Conservation (phyloP, 2,888 invertebrate species). For the Mythimna impura region DNA sequence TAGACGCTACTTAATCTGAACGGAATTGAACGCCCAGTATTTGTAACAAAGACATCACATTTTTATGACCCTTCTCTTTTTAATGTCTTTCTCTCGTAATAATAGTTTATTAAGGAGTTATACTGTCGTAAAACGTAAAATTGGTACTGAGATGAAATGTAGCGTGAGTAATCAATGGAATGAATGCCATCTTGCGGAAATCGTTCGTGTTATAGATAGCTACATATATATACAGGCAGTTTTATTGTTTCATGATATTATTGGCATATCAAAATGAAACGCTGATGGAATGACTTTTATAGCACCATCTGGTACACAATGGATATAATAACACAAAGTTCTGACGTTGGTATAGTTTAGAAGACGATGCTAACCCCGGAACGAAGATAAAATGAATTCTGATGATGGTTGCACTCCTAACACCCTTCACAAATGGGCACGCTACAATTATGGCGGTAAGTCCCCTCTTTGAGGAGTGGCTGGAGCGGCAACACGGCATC, state of each 20-base stretch:
- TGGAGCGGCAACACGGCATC: no score
- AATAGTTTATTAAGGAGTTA: slow-evolving; percentile 44
- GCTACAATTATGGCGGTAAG: no score
- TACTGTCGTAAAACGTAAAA: slow-evolving; percentile 25
- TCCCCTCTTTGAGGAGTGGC: no score
- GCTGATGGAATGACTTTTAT: background rate
- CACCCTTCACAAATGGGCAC: no score
- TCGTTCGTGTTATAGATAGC: background rate
- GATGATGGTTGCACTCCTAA: background rate
- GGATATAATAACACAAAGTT: background rate
- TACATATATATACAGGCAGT: background rate
- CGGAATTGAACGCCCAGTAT: background rate
- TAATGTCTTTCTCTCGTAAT: slow-evolving; percentile 36
- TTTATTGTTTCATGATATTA: slow-evolving; percentile 27
- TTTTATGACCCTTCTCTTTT: slow-evolving; percentile 27
- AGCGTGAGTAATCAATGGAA: slow-evolving; percentile 23
- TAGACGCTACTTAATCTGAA: background rate
- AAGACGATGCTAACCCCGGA: background rate
- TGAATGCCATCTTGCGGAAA: slow-evolving; percentile 27
- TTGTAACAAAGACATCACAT: slow-evolving; percentile 30
- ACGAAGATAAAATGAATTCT: background rate
- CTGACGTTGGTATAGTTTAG: background rate
- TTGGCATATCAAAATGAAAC: slow-evolving; percentile 14
- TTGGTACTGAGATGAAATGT: slow-evolving; percentile 6
- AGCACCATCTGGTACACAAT: background rate